These are phyloP conservation scores for Sternotherus odoratus DNA, from an alignment of 2,797 vertebrate genomes.

Conservation along the genomic window DNA sequence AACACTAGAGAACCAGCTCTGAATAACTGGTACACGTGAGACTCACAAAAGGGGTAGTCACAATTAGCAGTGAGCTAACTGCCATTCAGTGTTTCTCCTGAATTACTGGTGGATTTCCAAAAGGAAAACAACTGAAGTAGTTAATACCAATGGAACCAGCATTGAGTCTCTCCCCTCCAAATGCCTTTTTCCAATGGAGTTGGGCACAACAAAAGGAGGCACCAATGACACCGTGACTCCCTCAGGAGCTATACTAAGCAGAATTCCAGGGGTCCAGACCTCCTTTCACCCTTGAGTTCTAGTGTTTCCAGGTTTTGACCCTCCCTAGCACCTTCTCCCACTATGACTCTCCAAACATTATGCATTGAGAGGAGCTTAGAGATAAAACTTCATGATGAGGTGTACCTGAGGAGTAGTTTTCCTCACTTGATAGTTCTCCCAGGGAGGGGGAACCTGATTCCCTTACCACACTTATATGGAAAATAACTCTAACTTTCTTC, in stretches of 20 bases:
- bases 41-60: neutral
- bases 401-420: neutral
- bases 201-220: neutral
- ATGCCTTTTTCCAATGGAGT: neutral
- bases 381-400: neutral
- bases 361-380: neutral
- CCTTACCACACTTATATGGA: neutral
- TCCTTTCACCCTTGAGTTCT: neutral
- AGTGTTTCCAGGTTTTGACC: neutral
- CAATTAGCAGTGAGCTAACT: neutral
- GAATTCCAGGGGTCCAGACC: neutral
- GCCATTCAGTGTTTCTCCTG: neutral
- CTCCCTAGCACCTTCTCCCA: neutral
- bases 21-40: neutral
- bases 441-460: neutral
- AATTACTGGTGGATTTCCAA: neutral
- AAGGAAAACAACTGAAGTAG: fast-evolving
- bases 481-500: neutral
- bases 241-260: neutral
- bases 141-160: neutral
- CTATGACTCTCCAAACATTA: neutral
- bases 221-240: neutral
- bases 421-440: neutral
- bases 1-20: neutral
- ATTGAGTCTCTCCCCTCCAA: fast-evolving